Evolutionary conservation across 2,888 invertebrate species (phyloP).

Genomic region (Calephelis perditalis): DNA sequence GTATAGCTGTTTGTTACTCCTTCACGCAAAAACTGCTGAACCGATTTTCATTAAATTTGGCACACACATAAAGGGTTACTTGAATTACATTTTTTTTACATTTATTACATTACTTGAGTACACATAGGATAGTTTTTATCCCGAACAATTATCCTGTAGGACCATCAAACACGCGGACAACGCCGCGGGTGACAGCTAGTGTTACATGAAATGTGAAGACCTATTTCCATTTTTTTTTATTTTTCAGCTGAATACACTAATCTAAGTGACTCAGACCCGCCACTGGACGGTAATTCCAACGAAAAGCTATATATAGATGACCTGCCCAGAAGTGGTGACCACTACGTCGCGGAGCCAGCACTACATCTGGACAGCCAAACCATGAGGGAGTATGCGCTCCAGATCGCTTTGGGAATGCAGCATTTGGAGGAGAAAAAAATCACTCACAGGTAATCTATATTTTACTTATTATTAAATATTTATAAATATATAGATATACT

Average conservation of each 20-base stretch:
- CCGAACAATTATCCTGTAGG: not conserved
- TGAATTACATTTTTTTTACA: too few species aligned
- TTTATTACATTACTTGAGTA: too few species aligned
- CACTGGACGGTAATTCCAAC: constrained; percentile 35
- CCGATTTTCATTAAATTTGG: too few species aligned
- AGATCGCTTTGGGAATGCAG: constrained; percentile 89
- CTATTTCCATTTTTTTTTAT: not conserved
- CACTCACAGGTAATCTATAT: constrained; percentile 79
- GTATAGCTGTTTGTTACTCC: too few species aligned
- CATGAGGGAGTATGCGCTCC: constrained; percentile 85
- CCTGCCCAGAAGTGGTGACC: constrained; percentile 39
- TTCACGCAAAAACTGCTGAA: too few species aligned
- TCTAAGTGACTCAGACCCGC: constrained; percentile 64
- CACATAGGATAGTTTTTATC: too few species aligned
- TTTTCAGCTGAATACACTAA: constrained; percentile 76
- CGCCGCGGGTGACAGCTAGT: too few species aligned
- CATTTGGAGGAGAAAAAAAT: constrained; percentile 84
- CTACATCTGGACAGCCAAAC: constrained; percentile 55
- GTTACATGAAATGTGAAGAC: too few species aligned
- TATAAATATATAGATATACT: too few species aligned
- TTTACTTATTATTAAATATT: too few species aligned
- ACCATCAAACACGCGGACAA: too few species aligned
- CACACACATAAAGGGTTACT: too few species aligned
- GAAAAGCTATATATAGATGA: constrained; percentile 43
- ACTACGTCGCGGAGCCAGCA: constrained; percentile 67